Percentiles rank a stretch among this genome's conserved stretches.
phyloP scores from a whole-genome alignment of 2,888 invertebrate species.

The Dicycla oo region DNA sequence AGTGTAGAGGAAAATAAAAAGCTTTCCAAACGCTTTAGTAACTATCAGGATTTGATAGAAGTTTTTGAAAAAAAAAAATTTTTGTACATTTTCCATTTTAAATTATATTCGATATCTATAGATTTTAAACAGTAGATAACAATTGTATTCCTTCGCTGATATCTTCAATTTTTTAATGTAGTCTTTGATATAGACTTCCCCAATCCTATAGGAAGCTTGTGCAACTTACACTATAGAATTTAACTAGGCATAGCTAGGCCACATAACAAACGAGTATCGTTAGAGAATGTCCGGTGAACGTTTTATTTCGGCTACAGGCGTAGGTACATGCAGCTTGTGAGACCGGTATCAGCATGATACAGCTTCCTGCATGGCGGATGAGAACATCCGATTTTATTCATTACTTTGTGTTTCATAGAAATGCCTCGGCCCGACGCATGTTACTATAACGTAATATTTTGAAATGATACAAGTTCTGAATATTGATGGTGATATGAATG shows the following conservation, averaged over 20 bases:
- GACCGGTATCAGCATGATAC: slow-evolving; percentile 87
- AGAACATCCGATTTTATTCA: slow-evolving; percentile 85
- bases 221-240: slow-evolving; percentile 56
- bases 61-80: slow-evolving; percentile 20
- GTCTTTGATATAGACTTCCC: slow-evolving; percentile 55
- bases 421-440: slow-evolving; percentile 90
- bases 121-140: slow-evolving; percentile 55
- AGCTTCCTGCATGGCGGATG: slow-evolving; percentile 90
- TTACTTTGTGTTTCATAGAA: slow-evolving; percentile 88
- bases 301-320: slow-evolving; percentile 63
- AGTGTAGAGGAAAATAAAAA: slow-evolving; percentile 51
- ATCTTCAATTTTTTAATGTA: slow-evolving; percentile 55
- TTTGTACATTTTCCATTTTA: slow-evolving; percentile 29
- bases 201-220: slow-evolving; percentile 64
- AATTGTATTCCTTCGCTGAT: slow-evolving; percentile 42
- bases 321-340: slow-evolving; percentile 82
- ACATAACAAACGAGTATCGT: slow-evolving; percentile 54
- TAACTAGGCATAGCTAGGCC: slow-evolving; percentile 50
- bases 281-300: slow-evolving; percentile 64
- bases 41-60: slow-evolving; percentile 34
- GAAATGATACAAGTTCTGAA: slow-evolving; percentile 70
- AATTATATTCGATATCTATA: slow-evolving; percentile 46
- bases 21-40: slow-evolving; percentile 61
- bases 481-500: slow-evolving; percentile 75
- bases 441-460: slow-evolving; percentile 81